A percentile compares a stretch with the other conserved stretches of the same genome.
Conservation (phyloP, 2,113 vertebrate species). For the Chloroceryle aenea region DNA sequence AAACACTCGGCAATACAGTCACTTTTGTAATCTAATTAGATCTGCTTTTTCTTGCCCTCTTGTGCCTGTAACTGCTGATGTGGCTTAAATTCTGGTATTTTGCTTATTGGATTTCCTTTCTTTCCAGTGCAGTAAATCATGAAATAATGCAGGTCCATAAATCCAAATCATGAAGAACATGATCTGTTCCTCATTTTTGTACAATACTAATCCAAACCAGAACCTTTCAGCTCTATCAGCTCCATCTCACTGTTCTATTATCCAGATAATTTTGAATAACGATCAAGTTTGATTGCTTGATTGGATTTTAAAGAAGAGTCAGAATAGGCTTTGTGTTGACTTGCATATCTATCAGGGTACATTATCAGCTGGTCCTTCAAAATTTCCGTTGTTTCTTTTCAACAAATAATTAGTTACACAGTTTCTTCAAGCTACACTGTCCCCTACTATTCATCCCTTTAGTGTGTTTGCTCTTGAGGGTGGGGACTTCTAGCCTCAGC, state of each 20-base stretch:
- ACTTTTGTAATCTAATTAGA: neutral
- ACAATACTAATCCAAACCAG: neutral
- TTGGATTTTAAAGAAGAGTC: neutral
- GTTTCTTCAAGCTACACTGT: accelerated
- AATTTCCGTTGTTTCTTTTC: neutral
- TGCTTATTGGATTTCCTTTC: neutral
- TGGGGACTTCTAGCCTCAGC: neutral
- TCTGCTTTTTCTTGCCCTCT: neutral
- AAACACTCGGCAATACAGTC: neutral
- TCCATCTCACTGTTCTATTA: neutral
- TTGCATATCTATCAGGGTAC: neutral
- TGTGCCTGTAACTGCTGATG: conserved; percentile 9
- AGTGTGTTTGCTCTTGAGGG: accelerated
- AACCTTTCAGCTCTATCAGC: neutral
- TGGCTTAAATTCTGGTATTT: conserved; percentile 20
- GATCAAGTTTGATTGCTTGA: neutral
- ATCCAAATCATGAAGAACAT: neutral
- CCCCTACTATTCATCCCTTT: neutral
- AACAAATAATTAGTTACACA: neutral
- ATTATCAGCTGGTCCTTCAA: neutral
- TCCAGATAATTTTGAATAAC: neutral
- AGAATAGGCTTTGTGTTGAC: neutral
- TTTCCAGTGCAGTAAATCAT: neutral
- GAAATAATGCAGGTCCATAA: neutral
- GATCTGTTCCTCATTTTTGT: neutral